Evolutionary conservation across 1,140 invertebrate species (phyloP).

Genomic region (Psix sp.): DNA sequence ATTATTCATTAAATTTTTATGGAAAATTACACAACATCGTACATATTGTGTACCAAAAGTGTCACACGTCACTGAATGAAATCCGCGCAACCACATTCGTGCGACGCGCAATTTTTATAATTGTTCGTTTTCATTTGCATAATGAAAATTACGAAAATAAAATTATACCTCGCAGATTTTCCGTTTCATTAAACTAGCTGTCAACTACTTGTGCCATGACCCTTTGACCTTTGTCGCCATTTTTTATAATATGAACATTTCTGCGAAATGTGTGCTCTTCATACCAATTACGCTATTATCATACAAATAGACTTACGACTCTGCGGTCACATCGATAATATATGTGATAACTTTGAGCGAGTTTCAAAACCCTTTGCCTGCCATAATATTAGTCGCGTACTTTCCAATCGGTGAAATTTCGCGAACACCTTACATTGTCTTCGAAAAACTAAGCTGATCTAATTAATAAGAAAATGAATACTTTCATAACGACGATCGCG

Average conservation of each 20-base stretch:
- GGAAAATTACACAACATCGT: background rate
- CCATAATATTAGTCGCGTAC: background rate
- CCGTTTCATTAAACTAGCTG: no score
- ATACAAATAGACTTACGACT: conserved; percentile 18
- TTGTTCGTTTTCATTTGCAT: no score
- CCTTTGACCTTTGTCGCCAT: conserved; percentile 3
- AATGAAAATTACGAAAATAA: no score
- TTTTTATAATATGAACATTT: background rate
- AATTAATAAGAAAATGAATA: background rate
- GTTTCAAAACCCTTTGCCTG: conserved; percentile 10
- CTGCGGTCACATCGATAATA: conserved; percentile 10
- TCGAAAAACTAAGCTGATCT: no score
- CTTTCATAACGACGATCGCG: background rate
- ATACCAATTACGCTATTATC: conserved; percentile 29
- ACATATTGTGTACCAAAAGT: background rate
- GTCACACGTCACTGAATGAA: background rate
- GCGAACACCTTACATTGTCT: background rate
- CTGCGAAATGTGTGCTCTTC: conserved; percentile 12
- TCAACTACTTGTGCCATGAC: no score
- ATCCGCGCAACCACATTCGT: no score
- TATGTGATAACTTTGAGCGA: conserved; percentile 17
- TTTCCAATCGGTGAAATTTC: conserved; percentile 1
- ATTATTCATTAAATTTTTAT: background rate
- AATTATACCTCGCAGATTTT: no score
- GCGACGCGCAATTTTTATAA: conserved; percentile 18